Conservation (phyloP, 2,888 invertebrate species). For the Orthosia gracilis region DNA sequence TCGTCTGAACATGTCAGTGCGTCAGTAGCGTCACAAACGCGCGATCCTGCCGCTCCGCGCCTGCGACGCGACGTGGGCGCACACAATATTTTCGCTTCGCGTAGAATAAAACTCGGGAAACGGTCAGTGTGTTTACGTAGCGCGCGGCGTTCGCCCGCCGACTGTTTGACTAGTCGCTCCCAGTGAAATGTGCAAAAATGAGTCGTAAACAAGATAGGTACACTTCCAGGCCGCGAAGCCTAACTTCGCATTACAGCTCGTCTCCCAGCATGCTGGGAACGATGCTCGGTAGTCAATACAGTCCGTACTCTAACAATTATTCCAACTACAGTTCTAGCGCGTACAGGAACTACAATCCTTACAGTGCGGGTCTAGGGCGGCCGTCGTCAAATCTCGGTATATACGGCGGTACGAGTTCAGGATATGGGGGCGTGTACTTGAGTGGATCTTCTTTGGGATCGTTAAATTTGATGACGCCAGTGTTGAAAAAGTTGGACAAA, state of each 20-base stretch:
- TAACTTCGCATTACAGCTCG: constrained; percentile 85
- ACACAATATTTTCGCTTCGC: constrained; percentile 83
- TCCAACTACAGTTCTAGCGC: constrained; percentile 82
- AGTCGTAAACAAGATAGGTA: constrained; percentile 88
- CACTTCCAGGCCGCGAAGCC: constrained; percentile 84
- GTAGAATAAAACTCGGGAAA: constrained; percentile 81
- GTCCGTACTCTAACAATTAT: constrained; percentile 82
- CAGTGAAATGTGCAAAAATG: constrained; percentile 84
- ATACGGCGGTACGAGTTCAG: constrained; percentile 92
- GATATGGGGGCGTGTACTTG: constrained; percentile 93
- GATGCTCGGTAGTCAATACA: constrained; percentile 83
- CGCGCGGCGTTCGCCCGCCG: constrained; percentile 79
- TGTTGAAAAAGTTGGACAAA: constrained; percentile 88
- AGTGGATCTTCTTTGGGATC: constrained; percentile 91
- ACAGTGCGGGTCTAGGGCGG: constrained; percentile 85
- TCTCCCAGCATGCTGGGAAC: constrained; percentile 87
- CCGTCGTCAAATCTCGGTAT: constrained; percentile 86
- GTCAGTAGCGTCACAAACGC: constrained; percentile 80
- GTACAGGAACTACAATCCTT: constrained; percentile 88
- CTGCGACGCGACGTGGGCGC: constrained; percentile 80
- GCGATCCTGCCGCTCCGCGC: constrained; percentile 70
- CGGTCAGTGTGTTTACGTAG: constrained; percentile 86
- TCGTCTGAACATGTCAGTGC: constrained; percentile 76
- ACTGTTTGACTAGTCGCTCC: constrained; percentile 61
- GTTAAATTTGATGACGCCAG: constrained; percentile 91